phyloP scores from a whole-genome alignment of 2,113 vertebrate species.

The Recurvirostra avosetta region DNA sequence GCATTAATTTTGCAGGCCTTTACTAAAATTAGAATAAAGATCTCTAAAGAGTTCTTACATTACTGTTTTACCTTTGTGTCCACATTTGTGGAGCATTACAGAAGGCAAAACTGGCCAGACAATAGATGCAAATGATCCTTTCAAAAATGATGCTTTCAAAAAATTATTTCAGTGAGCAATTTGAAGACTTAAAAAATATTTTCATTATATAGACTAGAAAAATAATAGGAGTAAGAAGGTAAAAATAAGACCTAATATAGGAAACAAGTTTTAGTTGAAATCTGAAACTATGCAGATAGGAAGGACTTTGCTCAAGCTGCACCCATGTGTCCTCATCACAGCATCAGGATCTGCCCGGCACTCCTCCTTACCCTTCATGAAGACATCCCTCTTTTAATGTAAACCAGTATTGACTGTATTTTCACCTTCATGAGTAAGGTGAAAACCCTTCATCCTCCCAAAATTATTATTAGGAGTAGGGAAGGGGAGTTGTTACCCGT shows the following conservation, averaged over 20 bases:
- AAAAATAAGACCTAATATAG: neutral
- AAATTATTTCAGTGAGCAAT: neutral
- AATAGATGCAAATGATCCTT: neutral
- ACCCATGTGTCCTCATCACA: fast-evolving
- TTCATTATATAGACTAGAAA: neutral
- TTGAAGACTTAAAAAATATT: neutral
- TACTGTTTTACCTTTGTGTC: neutral
- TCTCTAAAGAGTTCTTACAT: neutral
- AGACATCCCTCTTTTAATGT: neutral
- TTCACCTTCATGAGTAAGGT: neutral
- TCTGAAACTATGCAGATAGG: neutral
- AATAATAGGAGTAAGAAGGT: neutral
- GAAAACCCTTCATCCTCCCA: neutral
- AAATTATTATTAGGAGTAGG: neutral
- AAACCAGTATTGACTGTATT: too few species aligned
- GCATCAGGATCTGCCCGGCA: neutral
- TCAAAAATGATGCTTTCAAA: neutral
- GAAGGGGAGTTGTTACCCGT: neutral
- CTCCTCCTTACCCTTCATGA: neutral
- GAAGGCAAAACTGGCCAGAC: neutral
- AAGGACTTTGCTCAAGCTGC: neutral
- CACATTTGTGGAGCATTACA: neutral
- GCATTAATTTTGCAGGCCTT: neutral
- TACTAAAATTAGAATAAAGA: neutral
- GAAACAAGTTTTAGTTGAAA: neutral